phyloP scores from a whole-genome alignment of 2,113 vertebrate genomes.

The Microcebus murinus region DNA sequence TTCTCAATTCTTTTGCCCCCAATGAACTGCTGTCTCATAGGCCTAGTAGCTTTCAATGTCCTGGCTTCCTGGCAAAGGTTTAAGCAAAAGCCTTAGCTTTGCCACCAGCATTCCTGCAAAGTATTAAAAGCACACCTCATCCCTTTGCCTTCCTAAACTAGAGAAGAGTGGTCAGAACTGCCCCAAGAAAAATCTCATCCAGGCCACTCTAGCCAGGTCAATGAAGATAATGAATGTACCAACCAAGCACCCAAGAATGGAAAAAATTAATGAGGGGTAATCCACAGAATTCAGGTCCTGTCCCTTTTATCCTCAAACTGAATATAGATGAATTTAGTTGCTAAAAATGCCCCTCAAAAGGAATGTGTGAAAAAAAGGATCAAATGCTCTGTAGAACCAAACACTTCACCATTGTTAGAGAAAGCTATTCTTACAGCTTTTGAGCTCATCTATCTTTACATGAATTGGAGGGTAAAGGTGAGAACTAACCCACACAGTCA shows the following conservation, averaged over 20 bases:
- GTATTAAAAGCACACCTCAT: constrained; percentile 21
- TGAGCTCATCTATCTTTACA: not conserved
- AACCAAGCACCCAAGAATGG: not conserved
- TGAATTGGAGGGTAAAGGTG: not conserved
- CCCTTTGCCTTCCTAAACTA: not conserved
- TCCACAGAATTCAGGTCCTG: not conserved
- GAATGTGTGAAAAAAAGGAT: not conserved
- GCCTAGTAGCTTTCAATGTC: not conserved
- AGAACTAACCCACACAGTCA: not conserved
- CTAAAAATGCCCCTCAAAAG: constrained; percentile 23
- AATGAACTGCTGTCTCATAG: not conserved
- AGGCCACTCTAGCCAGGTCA: not conserved
- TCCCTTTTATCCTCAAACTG: not conserved
- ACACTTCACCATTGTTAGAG: not conserved
- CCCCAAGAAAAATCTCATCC: constrained; percentile 43
- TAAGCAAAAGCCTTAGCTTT: constrained; percentile 24
- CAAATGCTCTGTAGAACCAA: not conserved
- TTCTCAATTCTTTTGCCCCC: not conserved
- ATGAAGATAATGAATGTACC: constrained; percentile 28
- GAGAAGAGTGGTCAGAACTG: not conserved
- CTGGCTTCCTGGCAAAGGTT: not conserved
- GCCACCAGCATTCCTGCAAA: constrained; percentile 37
- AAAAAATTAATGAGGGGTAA: constrained; percentile 31
- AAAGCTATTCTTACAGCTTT: constrained; percentile 6
- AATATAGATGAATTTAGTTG: not conserved